Evolutionary conservation across 2,113 vertebrate species (phyloP).

Genomic region (Sminthopsis crassicaudata): DNA sequence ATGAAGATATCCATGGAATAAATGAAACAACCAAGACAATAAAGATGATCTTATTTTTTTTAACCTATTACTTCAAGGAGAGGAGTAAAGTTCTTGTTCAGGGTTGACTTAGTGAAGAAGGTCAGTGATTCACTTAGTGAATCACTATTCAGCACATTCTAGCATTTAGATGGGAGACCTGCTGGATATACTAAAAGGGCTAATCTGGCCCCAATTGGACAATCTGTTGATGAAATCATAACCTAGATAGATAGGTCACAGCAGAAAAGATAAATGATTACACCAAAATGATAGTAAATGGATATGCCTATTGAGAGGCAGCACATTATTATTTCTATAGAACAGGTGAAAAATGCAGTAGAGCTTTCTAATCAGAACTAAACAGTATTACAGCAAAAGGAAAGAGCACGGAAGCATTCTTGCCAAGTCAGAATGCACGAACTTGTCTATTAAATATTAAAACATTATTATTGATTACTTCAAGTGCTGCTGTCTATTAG

Average conservation of each 20-base stretch:
- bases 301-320: neutral
- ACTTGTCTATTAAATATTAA: slow-evolving; percentile 29
- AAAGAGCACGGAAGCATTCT: neutral
- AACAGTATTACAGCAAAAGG: neutral
- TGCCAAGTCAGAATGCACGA: neutral
- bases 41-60: neutral
- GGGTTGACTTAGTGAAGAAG: neutral
- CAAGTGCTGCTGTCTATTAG: neutral
- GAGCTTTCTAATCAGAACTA: slow-evolving; percentile 26
- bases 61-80: slow-evolving; percentile 20
- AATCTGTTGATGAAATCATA: slow-evolving; percentile 44
- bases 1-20: slow-evolving; percentile 9
- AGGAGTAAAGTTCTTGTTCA: neutral
- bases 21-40: neutral
- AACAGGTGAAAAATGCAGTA: slow-evolving; percentile 52
- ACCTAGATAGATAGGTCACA: slow-evolving; percentile 49
- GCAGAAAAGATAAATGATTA: slow-evolving; percentile 43
- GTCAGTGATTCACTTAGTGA: slow-evolving; percentile 8
- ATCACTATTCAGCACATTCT: slow-evolving; percentile 14
- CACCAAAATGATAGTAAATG: slow-evolving; percentile 43
- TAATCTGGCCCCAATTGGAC: slow-evolving; percentile 45
- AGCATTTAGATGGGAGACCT: slow-evolving; percentile 36
- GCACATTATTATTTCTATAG: slow-evolving; percentile 29
- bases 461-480: neutral
- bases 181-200: slow-evolving; percentile 19